phyloP scores from a whole-genome alignment of 2,888 invertebrate species.

The Teleiodes luculella region DNA sequence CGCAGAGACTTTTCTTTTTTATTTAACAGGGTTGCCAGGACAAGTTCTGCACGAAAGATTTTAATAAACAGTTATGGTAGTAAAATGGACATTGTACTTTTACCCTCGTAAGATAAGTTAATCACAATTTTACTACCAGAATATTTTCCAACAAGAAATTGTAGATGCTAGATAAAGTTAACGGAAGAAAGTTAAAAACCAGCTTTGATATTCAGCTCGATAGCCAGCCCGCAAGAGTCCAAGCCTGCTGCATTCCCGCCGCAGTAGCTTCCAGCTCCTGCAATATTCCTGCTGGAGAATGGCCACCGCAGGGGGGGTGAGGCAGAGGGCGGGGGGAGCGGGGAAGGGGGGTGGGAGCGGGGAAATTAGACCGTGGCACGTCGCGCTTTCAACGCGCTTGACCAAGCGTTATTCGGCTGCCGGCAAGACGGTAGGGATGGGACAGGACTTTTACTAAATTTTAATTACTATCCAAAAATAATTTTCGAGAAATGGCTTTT shows the following conservation, averaged over 20 bases:
- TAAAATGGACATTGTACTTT: no score
- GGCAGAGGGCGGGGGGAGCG: conserved; percentile 27
- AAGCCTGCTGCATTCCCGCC: not conserved
- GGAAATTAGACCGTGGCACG: conserved; percentile 66
- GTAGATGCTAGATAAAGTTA: no score
- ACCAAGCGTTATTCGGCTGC: conserved; percentile 73
- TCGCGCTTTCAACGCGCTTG: conserved; percentile 58
- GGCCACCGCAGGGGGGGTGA: conserved; percentile 17
- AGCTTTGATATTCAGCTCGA: conserved; percentile 11
- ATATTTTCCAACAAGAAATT: no score
- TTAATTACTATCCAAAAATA: not conserved
- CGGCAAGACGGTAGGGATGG: conserved; percentile 53
- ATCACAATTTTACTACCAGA: no score
- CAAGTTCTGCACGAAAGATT: no score
- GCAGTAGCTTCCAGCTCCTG: not conserved
- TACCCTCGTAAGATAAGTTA: no score
- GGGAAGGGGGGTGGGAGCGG: conserved; percentile 43
- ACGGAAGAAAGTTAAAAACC: no score
- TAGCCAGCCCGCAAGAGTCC: not conserved
- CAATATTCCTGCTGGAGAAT: conserved; percentile 7
- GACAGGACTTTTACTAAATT: not conserved
- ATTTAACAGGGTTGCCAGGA: no score
- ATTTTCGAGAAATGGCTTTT: no score
- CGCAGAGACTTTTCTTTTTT: no score
- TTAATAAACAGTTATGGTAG: no score